Percentiles rank a stretch among this genome's conserved stretches.
These are phyloP conservation scores for Odontocerum albicorne DNA, from an alignment of 2,888 invertebrate genomes.

Conservation along the genomic window DNA sequence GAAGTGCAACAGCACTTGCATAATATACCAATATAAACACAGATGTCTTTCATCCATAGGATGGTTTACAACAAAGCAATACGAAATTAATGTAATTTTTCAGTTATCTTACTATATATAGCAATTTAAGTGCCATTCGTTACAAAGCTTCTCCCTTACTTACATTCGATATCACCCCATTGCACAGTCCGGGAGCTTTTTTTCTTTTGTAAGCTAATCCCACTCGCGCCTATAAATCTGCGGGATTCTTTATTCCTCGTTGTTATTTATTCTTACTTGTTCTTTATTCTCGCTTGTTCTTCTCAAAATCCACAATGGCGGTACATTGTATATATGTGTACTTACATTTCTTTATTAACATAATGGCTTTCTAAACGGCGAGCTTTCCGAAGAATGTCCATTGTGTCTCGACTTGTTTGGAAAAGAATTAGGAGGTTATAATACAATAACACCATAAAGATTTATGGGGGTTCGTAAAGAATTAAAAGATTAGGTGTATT, in stretches of 20 bases:
- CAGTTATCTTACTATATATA: too few relatives aligned
- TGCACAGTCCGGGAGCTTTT: slow-evolving; percentile 10
- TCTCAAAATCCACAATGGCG: slow-evolving; percentile 6
- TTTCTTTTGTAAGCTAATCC: slow-evolving; percentile 23
- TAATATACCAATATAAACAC: too few relatives aligned
- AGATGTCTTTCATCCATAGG: too few relatives aligned
- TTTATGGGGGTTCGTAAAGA: too few relatives aligned
- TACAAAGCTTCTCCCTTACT: too few relatives aligned
- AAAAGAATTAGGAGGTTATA: slow-evolving; percentile 3
- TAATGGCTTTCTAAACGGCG: slow-evolving; percentile 11
- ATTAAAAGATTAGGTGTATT: too few relatives aligned
- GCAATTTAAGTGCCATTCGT: too few relatives aligned
- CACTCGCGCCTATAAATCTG: slow-evolving; percentile 20
- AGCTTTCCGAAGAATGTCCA: slow-evolving; percentile 14
- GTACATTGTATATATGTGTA: slow-evolving; percentile 2
- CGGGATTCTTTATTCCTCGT: slow-evolving; percentile 1
- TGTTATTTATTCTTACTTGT: slow-evolving; percentile 2
- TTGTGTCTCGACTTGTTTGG: slow-evolving; percentile 20
- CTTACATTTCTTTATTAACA: slow-evolving; percentile 6
- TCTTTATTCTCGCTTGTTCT: neutral
- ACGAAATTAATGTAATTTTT: too few relatives aligned
- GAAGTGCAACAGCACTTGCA: too few relatives aligned
- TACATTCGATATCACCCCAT: neutral
- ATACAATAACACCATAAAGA: neutral
- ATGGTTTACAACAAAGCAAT: too few relatives aligned